A percentile compares a stretch with the other conserved stretches of the same genome.
phyloP scores from a whole-genome alignment of 2,113 vertebrate species.

The Salvelinus namaycush region DNA sequence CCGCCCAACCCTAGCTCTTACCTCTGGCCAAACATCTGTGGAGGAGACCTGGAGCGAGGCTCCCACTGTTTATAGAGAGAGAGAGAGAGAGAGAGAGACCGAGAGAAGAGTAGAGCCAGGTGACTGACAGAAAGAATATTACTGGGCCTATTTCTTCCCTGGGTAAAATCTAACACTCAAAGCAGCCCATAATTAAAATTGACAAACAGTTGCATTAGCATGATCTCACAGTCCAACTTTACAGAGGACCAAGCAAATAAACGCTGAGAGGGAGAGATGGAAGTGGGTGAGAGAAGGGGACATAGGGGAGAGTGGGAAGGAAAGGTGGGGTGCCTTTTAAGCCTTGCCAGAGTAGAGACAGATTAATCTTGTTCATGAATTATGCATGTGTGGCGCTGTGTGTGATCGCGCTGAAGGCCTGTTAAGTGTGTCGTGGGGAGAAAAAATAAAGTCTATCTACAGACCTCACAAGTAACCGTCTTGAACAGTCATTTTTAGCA shows the following conservation, averaged over 20 bases:
- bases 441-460: constrained; percentile 40
- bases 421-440: constrained; percentile 41
- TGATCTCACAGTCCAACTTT: constrained; percentile 45
- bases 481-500: not conserved
- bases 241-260: constrained; percentile 28
- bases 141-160: constrained; percentile 37
- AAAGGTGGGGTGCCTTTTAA: constrained; percentile 19
- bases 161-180: constrained; percentile 51
- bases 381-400: constrained; percentile 38
- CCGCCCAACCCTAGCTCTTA: too few relatives aligned
- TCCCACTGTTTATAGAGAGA: not conserved
- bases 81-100: not conserved
- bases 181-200: constrained; percentile 56
- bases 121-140: constrained; percentile 59
- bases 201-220: constrained; percentile 55
- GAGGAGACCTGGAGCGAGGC: not conserved
- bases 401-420: constrained; percentile 34
- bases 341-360: constrained; percentile 31
- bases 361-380: constrained; percentile 53
- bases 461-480: constrained; percentile 7
- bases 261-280: constrained; percentile 32
- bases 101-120: not conserved
- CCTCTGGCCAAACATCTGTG: too few relatives aligned
- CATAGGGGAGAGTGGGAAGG: constrained; percentile 12
- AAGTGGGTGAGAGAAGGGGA: constrained; percentile 10